Evolutionary conservation across 2,888 invertebrate species (phyloP).

Genomic region (Drosophila flavopinicola): DNA sequence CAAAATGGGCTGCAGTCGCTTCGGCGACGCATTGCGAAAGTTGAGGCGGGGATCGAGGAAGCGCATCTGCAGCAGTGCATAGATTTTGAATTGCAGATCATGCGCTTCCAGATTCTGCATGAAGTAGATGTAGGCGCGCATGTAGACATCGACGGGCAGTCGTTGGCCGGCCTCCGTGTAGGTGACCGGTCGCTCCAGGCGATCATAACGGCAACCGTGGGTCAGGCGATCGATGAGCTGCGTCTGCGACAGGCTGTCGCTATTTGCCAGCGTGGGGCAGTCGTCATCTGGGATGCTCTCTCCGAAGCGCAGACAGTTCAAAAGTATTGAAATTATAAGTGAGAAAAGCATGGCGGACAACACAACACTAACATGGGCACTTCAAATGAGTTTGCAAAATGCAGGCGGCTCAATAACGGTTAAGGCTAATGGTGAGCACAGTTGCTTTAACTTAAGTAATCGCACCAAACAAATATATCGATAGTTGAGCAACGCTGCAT

Average conservation of each 20-base stretch:
- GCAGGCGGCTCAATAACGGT: constrained; percentile 36
- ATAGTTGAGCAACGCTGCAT: not conserved
- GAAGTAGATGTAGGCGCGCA: constrained; percentile 92
- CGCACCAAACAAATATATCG: constrained; percentile 16
- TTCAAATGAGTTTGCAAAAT: constrained; percentile 30
- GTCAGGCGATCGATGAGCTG: constrained; percentile 90
- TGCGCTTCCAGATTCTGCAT: constrained; percentile 93
- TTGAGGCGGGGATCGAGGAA: constrained; percentile 90
- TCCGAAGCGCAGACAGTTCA: constrained; percentile 36
- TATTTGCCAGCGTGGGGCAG: constrained; percentile 86
- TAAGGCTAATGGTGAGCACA: constrained; percentile 14
- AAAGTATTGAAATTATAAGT: constrained; percentile 53
- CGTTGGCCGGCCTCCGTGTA: constrained; percentile 83
- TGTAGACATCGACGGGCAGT: constrained; percentile 89
- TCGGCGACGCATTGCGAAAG: constrained; percentile 88
- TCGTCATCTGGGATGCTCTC: constrained; percentile 38
- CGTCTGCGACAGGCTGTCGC: constrained; percentile 89
- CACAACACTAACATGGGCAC: not conserved
- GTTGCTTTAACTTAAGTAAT: not conserved
- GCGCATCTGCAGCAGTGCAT: constrained; percentile 91
- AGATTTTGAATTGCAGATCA: constrained; percentile 93
- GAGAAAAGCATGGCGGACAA: constrained; percentile 40
- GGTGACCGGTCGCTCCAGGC: constrained; percentile 87
- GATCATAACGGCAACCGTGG: constrained; percentile 91
- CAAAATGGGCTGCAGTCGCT: constrained; percentile 87